phyloP scores from a whole-genome alignment of 2,113 vertebrate species.

The Crypturellus undulatus region DNA sequence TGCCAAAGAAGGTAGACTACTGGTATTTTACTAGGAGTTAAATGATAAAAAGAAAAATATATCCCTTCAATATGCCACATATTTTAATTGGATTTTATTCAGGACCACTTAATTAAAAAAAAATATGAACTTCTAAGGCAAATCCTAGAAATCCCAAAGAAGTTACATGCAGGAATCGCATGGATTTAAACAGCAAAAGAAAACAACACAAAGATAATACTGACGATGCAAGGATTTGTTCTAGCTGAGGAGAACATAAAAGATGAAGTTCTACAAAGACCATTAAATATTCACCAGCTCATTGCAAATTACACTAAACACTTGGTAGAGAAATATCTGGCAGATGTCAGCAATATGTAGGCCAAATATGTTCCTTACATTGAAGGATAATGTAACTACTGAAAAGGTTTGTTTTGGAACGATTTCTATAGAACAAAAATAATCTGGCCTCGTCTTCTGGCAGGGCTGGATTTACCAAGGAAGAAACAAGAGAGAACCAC shows the following conservation, averaged over 20 bases:
- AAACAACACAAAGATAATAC: background rate
- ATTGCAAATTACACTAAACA: conserved; percentile 63
- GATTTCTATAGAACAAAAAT: conserved; percentile 33
- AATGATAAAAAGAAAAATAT: background rate
- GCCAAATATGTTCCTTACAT: conserved; percentile 73
- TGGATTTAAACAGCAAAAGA: background rate
- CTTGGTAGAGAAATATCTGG: conserved; percentile 67
- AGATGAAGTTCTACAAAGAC: conserved; percentile 62
- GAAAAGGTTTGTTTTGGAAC: conserved; percentile 64
- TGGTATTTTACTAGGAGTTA: conserved; percentile 27
- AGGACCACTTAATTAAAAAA: background rate
- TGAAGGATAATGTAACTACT: conserved; percentile 76
- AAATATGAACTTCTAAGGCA: background rate
- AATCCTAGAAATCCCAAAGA: conserved; percentile 38
- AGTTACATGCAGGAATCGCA: background rate
- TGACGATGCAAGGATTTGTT: conserved; percentile 62
- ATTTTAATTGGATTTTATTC: background rate
- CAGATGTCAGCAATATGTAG: conserved; percentile 54
- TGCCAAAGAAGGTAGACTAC: background rate
- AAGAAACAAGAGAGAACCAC: conserved; percentile 27
- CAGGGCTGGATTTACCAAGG: background rate
- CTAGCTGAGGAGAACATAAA: conserved; percentile 17
- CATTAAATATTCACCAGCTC: conserved; percentile 55
- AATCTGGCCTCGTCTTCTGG: conserved; percentile 40
- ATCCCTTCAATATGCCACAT: background rate